Evolutionary conservation across 2,113 vertebrate genomes (phyloP).

Genomic region (Regulus satrapa): DNA sequence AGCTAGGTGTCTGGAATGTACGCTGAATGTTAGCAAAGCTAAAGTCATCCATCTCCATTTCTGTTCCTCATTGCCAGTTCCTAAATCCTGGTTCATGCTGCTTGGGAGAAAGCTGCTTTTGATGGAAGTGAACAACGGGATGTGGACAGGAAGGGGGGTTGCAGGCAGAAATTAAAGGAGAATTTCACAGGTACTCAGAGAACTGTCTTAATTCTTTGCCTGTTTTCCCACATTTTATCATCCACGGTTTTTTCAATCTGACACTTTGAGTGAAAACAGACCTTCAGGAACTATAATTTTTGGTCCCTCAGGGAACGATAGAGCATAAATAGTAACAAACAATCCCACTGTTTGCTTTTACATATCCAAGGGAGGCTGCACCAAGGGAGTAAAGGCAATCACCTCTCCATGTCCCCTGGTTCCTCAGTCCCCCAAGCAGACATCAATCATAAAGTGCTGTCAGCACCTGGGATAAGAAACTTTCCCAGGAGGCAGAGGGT

Average conservation of each 20-base stretch:
- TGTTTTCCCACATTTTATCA: background rate
- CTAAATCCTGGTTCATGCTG: background rate
- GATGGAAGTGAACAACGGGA: background rate
- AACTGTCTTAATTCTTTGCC: background rate
- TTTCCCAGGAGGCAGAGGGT: background rate
- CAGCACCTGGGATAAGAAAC: background rate
- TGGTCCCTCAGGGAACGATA: background rate
- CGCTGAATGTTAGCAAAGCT: background rate
- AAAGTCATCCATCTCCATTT: background rate
- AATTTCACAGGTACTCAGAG: background rate
- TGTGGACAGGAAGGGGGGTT: background rate
- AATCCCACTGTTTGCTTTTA: background rate
- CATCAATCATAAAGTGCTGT: background rate
- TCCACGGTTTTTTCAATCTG: background rate
- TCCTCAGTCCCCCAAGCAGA: background rate
- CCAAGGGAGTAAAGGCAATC: background rate
- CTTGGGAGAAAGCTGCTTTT: background rate
- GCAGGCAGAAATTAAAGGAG: background rate
- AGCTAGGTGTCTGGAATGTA: background rate
- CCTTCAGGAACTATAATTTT: background rate
- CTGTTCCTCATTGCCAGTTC: background rate
- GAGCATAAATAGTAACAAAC: background rate
- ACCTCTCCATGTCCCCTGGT: background rate
- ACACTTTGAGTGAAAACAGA: background rate
- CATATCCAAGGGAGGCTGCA: background rate